Conservation (phyloP, 2,797 vertebrate genomes). For the Spinibarbus caldwelli region DNA sequence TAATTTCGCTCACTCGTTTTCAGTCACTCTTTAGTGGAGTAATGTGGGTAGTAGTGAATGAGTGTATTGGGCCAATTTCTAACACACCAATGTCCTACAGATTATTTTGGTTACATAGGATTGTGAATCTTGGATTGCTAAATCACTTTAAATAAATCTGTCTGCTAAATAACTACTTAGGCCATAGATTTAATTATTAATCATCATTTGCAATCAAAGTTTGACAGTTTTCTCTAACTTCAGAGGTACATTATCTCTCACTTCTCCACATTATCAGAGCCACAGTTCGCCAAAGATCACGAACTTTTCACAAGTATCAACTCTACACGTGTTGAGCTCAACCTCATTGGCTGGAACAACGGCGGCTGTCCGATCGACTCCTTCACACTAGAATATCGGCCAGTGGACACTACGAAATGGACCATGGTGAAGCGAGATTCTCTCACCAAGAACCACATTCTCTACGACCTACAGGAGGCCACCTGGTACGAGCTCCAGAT, state of each 20-base stretch:
- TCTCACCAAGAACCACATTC: conserved; percentile 92
- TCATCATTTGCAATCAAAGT: background rate
- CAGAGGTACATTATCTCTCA: background rate
- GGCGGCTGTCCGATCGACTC: conserved; percentile 97
- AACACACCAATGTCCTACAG: background rate
- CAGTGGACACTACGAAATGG: conserved; percentile 91
- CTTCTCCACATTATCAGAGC: conserved; percentile 77
- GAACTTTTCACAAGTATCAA: conserved; percentile 97
- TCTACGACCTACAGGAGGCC: conserved; percentile 94
- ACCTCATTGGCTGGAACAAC: conserved; percentile 97
- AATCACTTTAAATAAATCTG: background rate
- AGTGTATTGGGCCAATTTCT: background rate
- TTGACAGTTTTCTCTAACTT: conserved; percentile 4
- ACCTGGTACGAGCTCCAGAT: conserved; percentile 98
- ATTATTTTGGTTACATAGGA: background rate
- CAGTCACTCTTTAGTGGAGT: background rate
- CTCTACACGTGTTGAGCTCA: conserved; percentile 89
- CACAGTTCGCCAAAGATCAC: conserved; percentile 98
- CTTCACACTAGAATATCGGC: conserved; percentile 94
- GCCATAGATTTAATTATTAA: background rate
- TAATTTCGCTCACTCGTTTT: background rate
- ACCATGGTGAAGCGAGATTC: conserved; percentile 93
- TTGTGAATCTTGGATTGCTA: background rate
- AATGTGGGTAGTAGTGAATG: background rate
- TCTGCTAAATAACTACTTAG: background rate